Evolutionary conservation across 2,888 invertebrate genomes (phyloP).

Genomic region (Drosophila suboccidentalis): DNA sequence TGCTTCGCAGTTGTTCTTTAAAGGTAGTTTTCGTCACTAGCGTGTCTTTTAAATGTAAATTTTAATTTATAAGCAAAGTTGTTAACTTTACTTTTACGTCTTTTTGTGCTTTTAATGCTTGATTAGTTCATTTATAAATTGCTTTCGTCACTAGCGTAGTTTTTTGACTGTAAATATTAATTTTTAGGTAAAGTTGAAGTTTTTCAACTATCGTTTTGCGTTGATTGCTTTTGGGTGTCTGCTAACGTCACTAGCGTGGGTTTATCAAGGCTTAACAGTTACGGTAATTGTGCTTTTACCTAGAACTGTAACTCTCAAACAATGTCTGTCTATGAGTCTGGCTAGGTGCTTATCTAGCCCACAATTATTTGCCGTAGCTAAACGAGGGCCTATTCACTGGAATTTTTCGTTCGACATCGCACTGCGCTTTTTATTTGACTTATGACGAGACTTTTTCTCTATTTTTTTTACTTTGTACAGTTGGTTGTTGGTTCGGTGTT

Average conservation of each 20-base stretch:
- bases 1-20: neutral
- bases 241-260: neutral
- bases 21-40: neutral
- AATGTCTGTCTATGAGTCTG: constrained; percentile 33
- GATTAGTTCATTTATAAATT: neutral
- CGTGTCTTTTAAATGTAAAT: neutral
- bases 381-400: constrained; percentile 71
- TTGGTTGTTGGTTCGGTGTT: constrained; percentile 43
- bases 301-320: constrained; percentile 4
- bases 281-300: constrained; percentile 2
- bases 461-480: constrained; percentile 29
- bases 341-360: constrained; percentile 67
- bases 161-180: neutral
- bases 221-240: neutral
- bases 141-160: neutral
- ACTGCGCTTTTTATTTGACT: constrained; percentile 79
- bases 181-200: neutral
- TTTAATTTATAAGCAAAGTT: neutral
- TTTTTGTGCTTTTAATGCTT: neutral
- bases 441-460: constrained; percentile 69
- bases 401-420: constrained; percentile 48
- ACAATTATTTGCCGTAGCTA: constrained; percentile 64
- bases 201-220: neutral
- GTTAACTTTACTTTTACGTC: neutral
- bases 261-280: neutral